Evolutionary conservation across 2,797 vertebrate species (phyloP).

Genomic region (Mormyrops boulengeri): DNA sequence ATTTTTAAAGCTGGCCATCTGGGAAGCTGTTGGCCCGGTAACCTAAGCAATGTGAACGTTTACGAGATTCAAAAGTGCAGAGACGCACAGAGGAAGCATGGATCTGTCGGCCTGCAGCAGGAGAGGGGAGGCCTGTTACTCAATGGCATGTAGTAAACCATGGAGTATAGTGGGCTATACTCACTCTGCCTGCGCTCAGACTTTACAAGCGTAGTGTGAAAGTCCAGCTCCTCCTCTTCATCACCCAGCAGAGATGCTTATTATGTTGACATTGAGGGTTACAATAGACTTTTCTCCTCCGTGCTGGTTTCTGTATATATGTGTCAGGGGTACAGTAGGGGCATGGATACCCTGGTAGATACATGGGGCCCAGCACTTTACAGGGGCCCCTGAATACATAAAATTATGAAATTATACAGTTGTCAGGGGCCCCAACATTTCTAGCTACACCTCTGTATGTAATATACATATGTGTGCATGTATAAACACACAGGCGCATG

Average conservation of each 20-base stretch:
- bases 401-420: not conserved
- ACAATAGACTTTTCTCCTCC: not conserved
- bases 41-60: not conserved
- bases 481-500: not conserved
- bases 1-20: conserved; percentile 16
- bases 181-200: not conserved
- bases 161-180: not conserved
- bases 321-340: not conserved
- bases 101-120: not conserved
- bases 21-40: not conserved
- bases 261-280: not conserved
- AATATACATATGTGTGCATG: not conserved
- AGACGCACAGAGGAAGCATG: not conserved
- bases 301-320: not conserved
- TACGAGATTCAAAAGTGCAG: not conserved
- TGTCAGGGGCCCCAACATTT: not conserved
- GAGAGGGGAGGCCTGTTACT: not conserved
- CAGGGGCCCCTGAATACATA: not conserved
- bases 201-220: not conserved
- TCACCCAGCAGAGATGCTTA: not conserved
- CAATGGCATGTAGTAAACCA: not conserved
- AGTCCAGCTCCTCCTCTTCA: not conserved
- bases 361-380: no score
- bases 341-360: not conserved
- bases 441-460: not conserved